Base-by-base conservation (phyloP, 2,113 vertebrate genomes). In the Glaucomys volans region DNA sequence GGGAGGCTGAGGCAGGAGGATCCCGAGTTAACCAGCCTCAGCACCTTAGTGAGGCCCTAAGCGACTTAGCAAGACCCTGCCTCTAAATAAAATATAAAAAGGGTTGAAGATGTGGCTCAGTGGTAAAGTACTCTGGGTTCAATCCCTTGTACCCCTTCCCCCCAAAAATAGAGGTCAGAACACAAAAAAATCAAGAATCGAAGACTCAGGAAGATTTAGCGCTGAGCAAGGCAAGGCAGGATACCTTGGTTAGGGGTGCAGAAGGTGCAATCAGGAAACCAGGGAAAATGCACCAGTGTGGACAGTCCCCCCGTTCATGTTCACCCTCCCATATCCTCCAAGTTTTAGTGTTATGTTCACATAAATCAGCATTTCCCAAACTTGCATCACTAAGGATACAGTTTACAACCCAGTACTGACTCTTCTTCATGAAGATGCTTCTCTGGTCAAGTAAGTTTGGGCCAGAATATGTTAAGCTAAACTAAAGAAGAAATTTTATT, bases 391-490 rank as follows among this genome's bases (percentile, higher is more conserved):
- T 0, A 44, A 37, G 24, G 13, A 59, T 4, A 35, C 18, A 42
- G n/a, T 37, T 50, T 74, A 37, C 24, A 20, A 64, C 12, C 80
- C 5, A 2, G 28, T 32, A 30, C 40, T 50, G 76, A 35, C 17
- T 59, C 18, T 92, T 82, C 79, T 64, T n/a, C n/a, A 47, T 62
- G 20, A 89, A 88, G 71, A 42, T 4, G 54, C 3, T 80, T 95
- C 52, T 72, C 40, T 71, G 2, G 59, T 50, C 17, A 94, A 44
- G 32, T 5, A 85, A 30, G 1, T 69, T 26, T 84, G 82, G 62
- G 54, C 30, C 57, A 13, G 40, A 87, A 76, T n/a, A 84, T 59
- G 57, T 91, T 89, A 95, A 95, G 75, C 30, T 14, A 37, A 86
- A 42, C 8, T 35, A 35, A 26, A 83, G 62, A 12, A 74, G 17